These are phyloP conservation scores for Sepiola atlantica DNA, from an alignment of 2,888 invertebrate species.

Conservation along the genomic window DNA sequence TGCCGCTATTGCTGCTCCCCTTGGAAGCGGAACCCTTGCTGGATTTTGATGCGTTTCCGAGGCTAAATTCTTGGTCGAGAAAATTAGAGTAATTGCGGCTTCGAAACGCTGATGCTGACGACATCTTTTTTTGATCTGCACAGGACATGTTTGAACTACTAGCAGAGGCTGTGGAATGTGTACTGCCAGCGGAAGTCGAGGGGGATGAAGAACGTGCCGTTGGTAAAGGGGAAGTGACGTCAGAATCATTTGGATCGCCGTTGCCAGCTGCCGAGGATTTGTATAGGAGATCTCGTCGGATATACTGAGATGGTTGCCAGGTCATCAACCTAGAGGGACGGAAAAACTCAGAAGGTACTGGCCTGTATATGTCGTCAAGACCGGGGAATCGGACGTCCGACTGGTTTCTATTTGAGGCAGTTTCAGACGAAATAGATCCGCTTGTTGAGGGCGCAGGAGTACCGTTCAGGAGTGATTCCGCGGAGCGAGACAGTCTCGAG, in stretches of 20 bases:
- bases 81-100: background rate
- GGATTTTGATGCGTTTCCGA: background rate
- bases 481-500: background rate
- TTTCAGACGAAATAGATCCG: background rate
- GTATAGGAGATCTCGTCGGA: conserved; percentile 22
- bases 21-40: background rate
- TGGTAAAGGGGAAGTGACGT: background rate
- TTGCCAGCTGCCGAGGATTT: background rate
- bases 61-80: background rate
- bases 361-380: background rate
- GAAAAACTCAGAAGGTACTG: conserved; percentile 38
- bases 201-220: background rate
- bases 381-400: background rate
- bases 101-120: background rate
- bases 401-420: background rate
- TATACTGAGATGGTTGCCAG: conserved; percentile 33
- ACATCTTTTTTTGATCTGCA: conserved; percentile 2
- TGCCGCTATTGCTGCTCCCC: background rate
- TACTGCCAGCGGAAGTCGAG: background rate
- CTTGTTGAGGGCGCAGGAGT: background rate
- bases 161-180: background rate
- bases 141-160: background rate
- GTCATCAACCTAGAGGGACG: conserved; percentile 38
- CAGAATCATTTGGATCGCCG: background rate
- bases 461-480: conserved; percentile 19